These are phyloP conservation scores for Chaetophractus vellerosus DNA, from an alignment of 2,797 vertebrate species.

Conservation along the genomic window DNA sequence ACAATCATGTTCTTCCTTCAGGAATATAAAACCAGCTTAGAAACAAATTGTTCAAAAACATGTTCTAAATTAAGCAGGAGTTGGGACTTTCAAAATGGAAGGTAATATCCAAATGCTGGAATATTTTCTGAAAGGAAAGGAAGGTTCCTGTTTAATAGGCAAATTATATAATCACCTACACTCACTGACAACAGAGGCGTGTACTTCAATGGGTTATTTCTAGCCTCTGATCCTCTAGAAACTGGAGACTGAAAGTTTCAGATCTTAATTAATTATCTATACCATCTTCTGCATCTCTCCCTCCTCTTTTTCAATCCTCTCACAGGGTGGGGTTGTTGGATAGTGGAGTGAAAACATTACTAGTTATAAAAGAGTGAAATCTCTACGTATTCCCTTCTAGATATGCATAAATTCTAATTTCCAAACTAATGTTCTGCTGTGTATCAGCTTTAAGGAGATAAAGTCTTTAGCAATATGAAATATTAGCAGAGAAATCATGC, in stretches of 20 bases:
- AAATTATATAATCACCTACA: background rate
- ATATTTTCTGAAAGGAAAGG: background rate
- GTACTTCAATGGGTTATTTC: background rate
- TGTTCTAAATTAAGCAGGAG: background rate
- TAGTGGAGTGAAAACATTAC: background rate
- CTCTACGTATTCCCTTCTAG: background rate
- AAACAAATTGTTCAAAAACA: background rate
- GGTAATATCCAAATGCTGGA: background rate
- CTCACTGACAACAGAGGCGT: background rate
- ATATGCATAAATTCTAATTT: background rate
- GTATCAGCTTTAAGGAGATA: background rate
- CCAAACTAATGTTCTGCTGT: background rate
- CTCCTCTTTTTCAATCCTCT: background rate
- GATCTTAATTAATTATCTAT: background rate
- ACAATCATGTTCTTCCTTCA: background rate
- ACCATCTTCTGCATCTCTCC: background rate
- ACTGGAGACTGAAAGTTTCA: background rate
- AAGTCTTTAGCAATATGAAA: background rate
- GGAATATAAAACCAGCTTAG: background rate
- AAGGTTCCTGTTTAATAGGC: background rate
- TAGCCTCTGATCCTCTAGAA: background rate
- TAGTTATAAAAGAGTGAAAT: background rate
- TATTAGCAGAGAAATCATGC: background rate
- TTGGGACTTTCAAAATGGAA: background rate
- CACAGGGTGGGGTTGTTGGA: accelerated